Base-by-base conservation (phyloP, 2,888 invertebrate genomes). In the Ferdinandea cuprea region DNA sequence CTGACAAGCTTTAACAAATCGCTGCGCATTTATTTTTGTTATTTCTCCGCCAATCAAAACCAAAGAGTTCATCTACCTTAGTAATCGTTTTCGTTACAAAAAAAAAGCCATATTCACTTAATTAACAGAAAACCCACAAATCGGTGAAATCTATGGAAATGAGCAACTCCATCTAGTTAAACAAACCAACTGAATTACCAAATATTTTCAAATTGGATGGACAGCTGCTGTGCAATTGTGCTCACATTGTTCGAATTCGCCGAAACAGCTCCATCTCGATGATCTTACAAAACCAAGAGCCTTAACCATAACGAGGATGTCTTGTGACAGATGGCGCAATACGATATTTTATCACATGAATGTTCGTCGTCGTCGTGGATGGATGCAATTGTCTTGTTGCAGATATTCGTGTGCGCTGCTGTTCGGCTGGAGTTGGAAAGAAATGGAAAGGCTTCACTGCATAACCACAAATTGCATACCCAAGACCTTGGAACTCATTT, bases 401-500 rank as follows among this genome's bases (percentile, higher is more conserved):
- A 25, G 25, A 6, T 48, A 3, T 3, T 28, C 7, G n/a, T 9
- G 32, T 44, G 25, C 44, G 46, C 46, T 44, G 54, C n/a, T 72
- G 6, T 1, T 17, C 7, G 9, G 15, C 30, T 9, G 9, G 17
- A 7, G 28, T 32, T 9, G 21, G 13, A 66, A 42, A 52, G 58
- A 69, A 59, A 56, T 48, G 32, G 71, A 77, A 59, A 69, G 69
- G 66, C 66, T 32, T 58, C 42, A 28, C 9, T 40, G 28, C 9
- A 11, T 63, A 28, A 13, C 13, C 40, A 59, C 59, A 69, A 71
- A 77, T 77, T 66, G 59, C 66, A 77, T 77, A 63, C 52, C 54
- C 44, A 61, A 81, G 81, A 77, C 81, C 81, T 81, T 81, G 81
- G 65, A 76, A 76, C 44, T 65, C 21, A 52, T 76, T 69, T 48